Conservation (phyloP, 53 echinoderm and acorn worm species). For the Hippasteria phrygiana region DNA sequence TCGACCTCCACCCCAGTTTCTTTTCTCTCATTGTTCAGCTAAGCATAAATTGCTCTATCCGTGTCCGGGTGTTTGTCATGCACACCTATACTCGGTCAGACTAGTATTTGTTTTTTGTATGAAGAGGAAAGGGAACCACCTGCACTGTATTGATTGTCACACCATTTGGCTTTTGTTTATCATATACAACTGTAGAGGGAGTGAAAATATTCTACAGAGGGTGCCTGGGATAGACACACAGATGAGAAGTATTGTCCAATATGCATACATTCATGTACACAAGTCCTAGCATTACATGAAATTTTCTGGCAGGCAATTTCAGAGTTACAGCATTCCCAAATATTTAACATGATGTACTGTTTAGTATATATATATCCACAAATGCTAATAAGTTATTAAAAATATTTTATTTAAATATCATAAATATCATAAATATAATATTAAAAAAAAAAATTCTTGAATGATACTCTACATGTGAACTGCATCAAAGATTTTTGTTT, state of each 20-base stretch:
- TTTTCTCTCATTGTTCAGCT: background rate
- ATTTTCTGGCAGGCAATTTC: too few relatives aligned
- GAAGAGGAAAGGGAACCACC: constrained; percentile 6
- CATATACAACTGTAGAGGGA: background rate
- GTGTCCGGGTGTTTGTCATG: background rate
- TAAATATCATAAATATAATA: too few relatives aligned
- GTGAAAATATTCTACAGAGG: background rate
- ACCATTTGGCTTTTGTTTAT: constrained; percentile 14
- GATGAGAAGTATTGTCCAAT: background rate
- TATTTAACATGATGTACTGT: too few relatives aligned
- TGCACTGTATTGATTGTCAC: constrained; percentile 16
- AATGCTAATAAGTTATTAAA: too few relatives aligned
- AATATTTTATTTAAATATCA: too few relatives aligned
- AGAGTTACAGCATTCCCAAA: too few relatives aligned
- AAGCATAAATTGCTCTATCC: constrained; percentile 6
- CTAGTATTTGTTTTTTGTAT: background rate
- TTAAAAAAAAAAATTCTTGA: too few relatives aligned
- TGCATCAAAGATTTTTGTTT: too few relatives aligned
- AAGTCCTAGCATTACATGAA: too few relatives aligned
- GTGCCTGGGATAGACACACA: background rate
- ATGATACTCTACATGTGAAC: too few relatives aligned
- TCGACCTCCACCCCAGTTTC: background rate
- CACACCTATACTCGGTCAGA: background rate
- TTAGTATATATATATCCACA: too few relatives aligned
- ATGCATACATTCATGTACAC: too few relatives aligned